Base-by-base conservation (phyloP, 2,888 invertebrate species). In the Hylaea fasciaria region DNA sequence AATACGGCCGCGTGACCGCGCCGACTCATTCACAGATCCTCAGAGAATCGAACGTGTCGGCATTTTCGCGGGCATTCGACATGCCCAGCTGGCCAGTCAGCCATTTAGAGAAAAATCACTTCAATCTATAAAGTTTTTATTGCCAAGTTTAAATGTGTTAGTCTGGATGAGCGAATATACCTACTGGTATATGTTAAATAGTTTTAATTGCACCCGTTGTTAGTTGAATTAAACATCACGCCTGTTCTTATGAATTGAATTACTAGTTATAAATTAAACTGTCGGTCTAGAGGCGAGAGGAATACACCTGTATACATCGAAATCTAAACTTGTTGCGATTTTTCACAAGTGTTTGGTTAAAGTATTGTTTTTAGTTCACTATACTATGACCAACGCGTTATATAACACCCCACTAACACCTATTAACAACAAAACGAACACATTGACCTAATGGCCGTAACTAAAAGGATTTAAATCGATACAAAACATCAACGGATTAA, bases 1-100 rank as follows among this genome's bases (percentile, higher is more conserved):
- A 89, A 89, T 73, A 73, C 72, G 45, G 62, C 55, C 58, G 85
- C 91, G 90, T 91, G 91, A 87, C 85, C 69, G 65, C 63, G 63
- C 63, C 73, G 69, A 63, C 77, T 78, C 87, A 87, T 87, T 89
- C 87, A 87, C 77, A 74, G 68, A 72, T 72, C 70, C 75, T 73
- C 78, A 84, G 87, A 83, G 89, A 86, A 62, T 72, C 51, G 75
- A 85, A 87, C 90, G 89, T 86, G 89, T 78, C 82, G 82, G 81
- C 72, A 86, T 87, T 87, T 85, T 82, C 76, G 83, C 84, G 73
- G 63, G 73, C 53, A 67, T 69, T 71, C 65, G 70, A 65, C 51
- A 37, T 66, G 68, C 66, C 43, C 65, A 66, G 69, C 65, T 69
- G 69, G 54, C 44, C 52, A 22, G 1, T 17, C 29, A 32, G 37